Evolutionary conservation across 2,113 vertebrate genomes (phyloP).

Genomic region (Entelurus aequoreus): DNA sequence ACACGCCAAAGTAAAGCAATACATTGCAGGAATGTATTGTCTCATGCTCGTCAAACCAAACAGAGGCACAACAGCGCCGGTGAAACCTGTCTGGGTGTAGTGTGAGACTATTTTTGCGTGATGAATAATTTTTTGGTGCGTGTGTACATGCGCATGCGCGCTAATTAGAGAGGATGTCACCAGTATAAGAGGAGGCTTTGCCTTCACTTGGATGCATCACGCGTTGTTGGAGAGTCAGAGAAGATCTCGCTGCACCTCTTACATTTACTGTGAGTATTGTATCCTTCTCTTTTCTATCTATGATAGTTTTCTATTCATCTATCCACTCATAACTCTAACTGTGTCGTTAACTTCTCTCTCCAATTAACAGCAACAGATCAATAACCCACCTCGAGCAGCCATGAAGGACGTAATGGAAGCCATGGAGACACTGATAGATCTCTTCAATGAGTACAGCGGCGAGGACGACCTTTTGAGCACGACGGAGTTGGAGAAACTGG

Average conservation of each 20-base stretch:
- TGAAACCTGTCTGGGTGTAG: slow-evolving; percentile 16
- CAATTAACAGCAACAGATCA: not conserved
- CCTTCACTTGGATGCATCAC: slow-evolving; percentile 12
- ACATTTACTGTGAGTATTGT: not conserved
- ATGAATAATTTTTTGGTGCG: slow-evolving; percentile 39
- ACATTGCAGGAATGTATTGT: no score
- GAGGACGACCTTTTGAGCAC: slow-evolving; percentile 47
- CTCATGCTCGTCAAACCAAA: not conserved
- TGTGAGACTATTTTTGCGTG: slow-evolving; percentile 9
- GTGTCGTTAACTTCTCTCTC: not conserved
- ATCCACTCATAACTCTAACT: not conserved
- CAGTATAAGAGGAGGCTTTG: slow-evolving; percentile 41
- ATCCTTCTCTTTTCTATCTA: not conserved
- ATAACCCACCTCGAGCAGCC: slow-evolving; percentile 18
- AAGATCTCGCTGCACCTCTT: slow-evolving; percentile 4
- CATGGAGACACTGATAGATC: slow-evolving; percentile 58
- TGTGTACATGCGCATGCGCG: not conserved
- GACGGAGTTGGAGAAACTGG: slow-evolving; percentile 44
- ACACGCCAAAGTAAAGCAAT: no score
- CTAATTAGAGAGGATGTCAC: not conserved
- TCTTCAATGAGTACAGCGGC: slow-evolving; percentile 60
- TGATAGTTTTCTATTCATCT: not conserved
- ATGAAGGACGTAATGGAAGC: slow-evolving; percentile 64
- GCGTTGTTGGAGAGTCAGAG: slow-evolving; percentile 16
- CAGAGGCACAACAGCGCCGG: not conserved